Evolutionary conservation across 2,888 invertebrate genomes (phyloP).

Genomic region (Idaea biselata): DNA sequence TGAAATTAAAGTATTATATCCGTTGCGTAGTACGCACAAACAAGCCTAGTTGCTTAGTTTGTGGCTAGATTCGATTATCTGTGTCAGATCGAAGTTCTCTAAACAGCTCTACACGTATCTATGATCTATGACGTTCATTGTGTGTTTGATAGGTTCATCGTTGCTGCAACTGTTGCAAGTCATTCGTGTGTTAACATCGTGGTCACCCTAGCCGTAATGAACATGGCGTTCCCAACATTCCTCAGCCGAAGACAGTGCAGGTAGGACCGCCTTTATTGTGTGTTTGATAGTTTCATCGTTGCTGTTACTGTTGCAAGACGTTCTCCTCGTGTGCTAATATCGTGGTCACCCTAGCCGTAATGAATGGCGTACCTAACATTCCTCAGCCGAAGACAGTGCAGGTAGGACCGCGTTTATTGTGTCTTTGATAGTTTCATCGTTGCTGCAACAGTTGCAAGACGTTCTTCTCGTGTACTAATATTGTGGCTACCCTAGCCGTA

Average conservation of each 20-base stretch:
- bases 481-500: slow-evolving; percentile 38
- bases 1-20: too few relatives aligned
- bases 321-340: not conserved
- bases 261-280: slow-evolving; percentile 31
- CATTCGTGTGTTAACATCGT: too few relatives aligned
- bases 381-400: slow-evolving; percentile 61
- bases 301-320: not conserved
- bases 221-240: slow-evolving; percentile 64
- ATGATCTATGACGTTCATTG: too few relatives aligned
- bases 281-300: too few relatives aligned
- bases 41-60: too few relatives aligned
- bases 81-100: too few relatives aligned
- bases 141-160: too few relatives aligned
- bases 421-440: too few relatives aligned
- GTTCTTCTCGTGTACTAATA: not conserved
- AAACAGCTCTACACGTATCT: too few relatives aligned
- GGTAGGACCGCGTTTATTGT: slow-evolving; percentile 56
- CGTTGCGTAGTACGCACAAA: too few relatives aligned
- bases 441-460: not conserved
- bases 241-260: slow-evolving; percentile 61
- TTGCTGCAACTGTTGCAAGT: too few relatives aligned
- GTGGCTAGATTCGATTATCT: too few relatives aligned
- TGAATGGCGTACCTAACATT: slow-evolving; percentile 67
- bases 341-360: slow-evolving; percentile 42
- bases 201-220: slow-evolving; percentile 53